Conservation (phyloP, 2,888 invertebrate genomes). For the Oeneis ivallda region DNA sequence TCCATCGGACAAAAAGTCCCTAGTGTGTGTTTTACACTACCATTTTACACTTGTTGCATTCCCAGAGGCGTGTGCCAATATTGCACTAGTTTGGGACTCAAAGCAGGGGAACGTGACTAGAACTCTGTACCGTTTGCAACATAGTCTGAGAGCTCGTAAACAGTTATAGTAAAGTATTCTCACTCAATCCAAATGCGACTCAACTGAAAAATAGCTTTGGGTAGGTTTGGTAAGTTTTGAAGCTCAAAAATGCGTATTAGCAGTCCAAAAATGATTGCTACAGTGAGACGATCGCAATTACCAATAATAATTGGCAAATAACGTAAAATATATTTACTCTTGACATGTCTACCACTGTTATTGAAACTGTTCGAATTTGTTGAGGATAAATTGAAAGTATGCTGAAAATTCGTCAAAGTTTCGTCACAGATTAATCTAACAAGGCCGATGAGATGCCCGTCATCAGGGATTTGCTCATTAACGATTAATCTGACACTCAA, state of each 20-base stretch:
- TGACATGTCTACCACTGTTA: too few relatives aligned
- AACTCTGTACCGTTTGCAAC: constrained; percentile 1
- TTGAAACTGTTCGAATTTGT: too few relatives aligned
- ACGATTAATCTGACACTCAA: constrained; percentile 28
- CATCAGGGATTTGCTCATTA: constrained; percentile 24
- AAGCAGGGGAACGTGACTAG: constrained; percentile 6
- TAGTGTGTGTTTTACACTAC: not conserved
- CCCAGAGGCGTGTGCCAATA: constrained; percentile 11
- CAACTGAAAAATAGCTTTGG: not conserved
- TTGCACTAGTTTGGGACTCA: constrained; percentile 2
- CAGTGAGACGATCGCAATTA: too few relatives aligned
- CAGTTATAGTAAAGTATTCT: not conserved
- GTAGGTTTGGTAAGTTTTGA: too few relatives aligned
- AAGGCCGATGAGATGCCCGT: constrained; percentile 1
- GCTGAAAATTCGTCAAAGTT: constrained; percentile 1
- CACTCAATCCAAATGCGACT: not conserved
- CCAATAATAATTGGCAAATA: too few relatives aligned
- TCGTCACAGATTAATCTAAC: not conserved
- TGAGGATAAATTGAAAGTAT: too few relatives aligned
- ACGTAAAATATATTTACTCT: too few relatives aligned
- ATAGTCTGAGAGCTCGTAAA: not conserved
- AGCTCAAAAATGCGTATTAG: too few relatives aligned
- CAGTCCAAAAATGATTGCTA: too few relatives aligned
- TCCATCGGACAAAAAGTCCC: not conserved
- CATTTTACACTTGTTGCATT: constrained; percentile 19